Conservation (phyloP, 2,113 vertebrate species). For the Pituophis catenifer region DNA sequence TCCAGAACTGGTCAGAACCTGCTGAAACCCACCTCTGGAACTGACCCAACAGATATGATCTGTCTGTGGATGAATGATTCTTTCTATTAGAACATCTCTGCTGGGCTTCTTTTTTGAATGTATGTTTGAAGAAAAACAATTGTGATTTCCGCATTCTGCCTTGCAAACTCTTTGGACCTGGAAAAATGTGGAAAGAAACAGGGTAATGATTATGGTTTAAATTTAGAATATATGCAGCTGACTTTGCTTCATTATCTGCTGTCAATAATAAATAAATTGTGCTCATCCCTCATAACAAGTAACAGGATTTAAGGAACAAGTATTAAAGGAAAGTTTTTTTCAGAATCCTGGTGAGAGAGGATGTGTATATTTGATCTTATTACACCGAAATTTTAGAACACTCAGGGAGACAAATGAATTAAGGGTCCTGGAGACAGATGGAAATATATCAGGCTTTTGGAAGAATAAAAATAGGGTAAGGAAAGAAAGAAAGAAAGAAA, state of each 20-base stretch:
- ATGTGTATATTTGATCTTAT: neutral
- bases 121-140: neutral
- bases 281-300: neutral
- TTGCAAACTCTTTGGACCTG: conserved; percentile 1
- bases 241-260: neutral
- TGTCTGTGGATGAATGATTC: neutral
- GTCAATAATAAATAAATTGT: neutral
- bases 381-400: neutral
- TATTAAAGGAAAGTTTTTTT: neutral
- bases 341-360: neutral
- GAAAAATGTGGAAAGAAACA: conserved; percentile 19
- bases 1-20: no score
- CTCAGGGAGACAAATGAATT: neutral
- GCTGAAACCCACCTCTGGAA: neutral
- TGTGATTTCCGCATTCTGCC: neutral
- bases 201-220: neutral
- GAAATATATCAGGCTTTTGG: neutral
- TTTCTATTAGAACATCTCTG: neutral
- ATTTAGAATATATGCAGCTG: conserved; percentile 32
- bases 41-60: neutral
- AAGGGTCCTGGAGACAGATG: neutral
- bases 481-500: neutral
- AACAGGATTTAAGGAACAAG: neutral
- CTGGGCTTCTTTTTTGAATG: neutral
- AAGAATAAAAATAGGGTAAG: neutral